Evolutionary conservation across 30 jellyfish, hydroid and myxozoan genomes (phyloP), one percentile per base, ranked within the genome.

Genomic region (Hydractinia echinata): DNA sequence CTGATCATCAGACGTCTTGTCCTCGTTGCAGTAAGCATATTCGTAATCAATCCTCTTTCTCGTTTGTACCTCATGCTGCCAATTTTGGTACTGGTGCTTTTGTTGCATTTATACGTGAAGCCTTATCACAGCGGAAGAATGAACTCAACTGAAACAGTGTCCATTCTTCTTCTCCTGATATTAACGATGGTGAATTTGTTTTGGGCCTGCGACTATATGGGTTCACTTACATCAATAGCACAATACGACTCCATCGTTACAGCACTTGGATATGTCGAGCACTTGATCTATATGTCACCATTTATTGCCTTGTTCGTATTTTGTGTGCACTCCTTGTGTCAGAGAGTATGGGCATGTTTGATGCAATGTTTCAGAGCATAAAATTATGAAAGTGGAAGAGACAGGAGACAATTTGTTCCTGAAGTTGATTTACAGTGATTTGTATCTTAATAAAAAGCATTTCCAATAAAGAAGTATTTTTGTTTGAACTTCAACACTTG

Each of bases 201-300:
- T 64, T 64, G 74, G 74, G 74, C 74, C 39, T 64, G 39, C 16
- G 74, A 64, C 39, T 64, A 64, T 13, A 64, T 64, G 74, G 39
- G 39, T 13, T 44, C 19, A 7, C 51, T 44, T 6, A 64, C 51
- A 64, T n/a, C 74, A 13, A 64, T 64, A 13, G 51, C 74, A 6
- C 51, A 51, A 44, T 64, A 64, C 74, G 51, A 64, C 74, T n/a
- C 9, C 39, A 64, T 64, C 4, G 74, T 9, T 51, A 13, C 8
- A 64, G 74, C 39, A 51, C 39, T 64, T 7, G 39, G 4, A 44
- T 64, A 64, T 64, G 19, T 51, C 1, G 74, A 64, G 4, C 39
- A 64, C 39, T 44, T 64, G 7, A 64, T 64, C 0, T 64, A 7
- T 13, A n/a, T 51, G 39, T n/a, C 16, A 13, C 74, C 74, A 3